Percentiles rank a stretch among this genome's conserved stretches.
Conservation (phyloP, 2,888 invertebrate species). For the Lasioglossum zephyrum region DNA sequence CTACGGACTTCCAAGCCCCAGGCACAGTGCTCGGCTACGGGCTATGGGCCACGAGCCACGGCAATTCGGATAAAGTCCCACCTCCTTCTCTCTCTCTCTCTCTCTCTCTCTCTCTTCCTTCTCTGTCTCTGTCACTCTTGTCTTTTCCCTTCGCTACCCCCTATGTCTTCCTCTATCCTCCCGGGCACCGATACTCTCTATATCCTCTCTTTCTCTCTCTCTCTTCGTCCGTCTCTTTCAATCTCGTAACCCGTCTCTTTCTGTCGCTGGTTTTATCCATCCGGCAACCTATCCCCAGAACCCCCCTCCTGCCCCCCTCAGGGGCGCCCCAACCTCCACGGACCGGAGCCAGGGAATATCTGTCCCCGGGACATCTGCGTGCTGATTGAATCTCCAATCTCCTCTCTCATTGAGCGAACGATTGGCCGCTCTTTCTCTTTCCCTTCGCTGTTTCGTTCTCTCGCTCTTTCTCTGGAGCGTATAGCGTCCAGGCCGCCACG, state of each 20-base stretch:
- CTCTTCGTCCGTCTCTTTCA: constrained; percentile 50
- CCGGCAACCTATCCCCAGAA: constrained; percentile 62
- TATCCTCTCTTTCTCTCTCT: constrained; percentile 20
- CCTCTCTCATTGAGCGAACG: constrained; percentile 79
- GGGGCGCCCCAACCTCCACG: constrained; percentile 73
- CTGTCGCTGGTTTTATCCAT: constrained; percentile 67
- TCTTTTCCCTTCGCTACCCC: constrained; percentile 32
- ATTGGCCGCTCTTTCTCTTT: constrained; percentile 75
- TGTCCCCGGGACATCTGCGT: constrained; percentile 84
- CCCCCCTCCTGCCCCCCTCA: constrained; percentile 51
- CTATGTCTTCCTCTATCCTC: constrained; percentile 26
- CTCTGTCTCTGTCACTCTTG: constrained; percentile 21
- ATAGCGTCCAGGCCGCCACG: constrained; percentile 35
- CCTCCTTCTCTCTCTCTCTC: constrained; percentile 51
- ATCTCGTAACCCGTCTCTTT: constrained; percentile 46
- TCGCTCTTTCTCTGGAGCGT: constrained; percentile 57
- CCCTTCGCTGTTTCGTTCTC: constrained; percentile 54
- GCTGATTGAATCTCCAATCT: constrained; percentile 84
- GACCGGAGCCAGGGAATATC: constrained; percentile 83
- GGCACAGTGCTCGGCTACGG: constrained; percentile 72
- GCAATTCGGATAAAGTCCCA: constrained; percentile 82
- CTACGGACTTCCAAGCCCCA: constrained; percentile 80
- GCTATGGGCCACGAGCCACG: constrained; percentile 81
- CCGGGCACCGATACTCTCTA: constrained; percentile 30
- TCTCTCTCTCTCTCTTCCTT: constrained; percentile 53